A percentile compares a stretch with the other conserved stretches of the same genome.
Conservation (phyloP, 2,797 vertebrate species). For the Tamandua tetradactyla region DNA sequence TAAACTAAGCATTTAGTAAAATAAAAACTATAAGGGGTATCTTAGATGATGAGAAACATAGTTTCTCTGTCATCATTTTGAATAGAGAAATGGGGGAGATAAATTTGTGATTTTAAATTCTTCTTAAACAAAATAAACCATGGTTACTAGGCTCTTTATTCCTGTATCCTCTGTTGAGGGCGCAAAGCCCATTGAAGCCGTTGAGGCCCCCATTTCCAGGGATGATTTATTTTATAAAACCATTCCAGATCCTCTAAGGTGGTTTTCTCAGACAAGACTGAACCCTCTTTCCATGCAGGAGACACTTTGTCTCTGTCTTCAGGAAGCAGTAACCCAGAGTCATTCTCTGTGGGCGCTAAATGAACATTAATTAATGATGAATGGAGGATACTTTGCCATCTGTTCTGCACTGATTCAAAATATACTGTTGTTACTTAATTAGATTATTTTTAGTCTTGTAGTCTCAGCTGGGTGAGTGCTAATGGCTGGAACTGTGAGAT, state of each 20-base stretch:
- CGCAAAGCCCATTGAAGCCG: neutral
- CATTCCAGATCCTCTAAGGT: neutral
- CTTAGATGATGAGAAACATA: neutral
- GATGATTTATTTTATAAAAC: neutral
- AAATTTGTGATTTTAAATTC: neutral
- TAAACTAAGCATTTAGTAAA: neutral
- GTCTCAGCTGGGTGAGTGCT: constrained; percentile 57
- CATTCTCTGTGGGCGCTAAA: constrained; percentile 57
- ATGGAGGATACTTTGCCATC: constrained; percentile 63
- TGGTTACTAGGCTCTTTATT: neutral
- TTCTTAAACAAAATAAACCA: neutral
- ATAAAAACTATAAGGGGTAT: neutral
- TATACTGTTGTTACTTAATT: constrained; percentile 68
- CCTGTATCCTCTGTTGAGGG: neutral
- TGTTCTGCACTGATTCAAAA: constrained; percentile 68
- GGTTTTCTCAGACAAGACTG: neutral
- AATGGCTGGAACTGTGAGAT: constrained; percentile 49
- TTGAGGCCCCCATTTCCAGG: neutral
- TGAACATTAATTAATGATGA: constrained; percentile 75
- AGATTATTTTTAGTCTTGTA: constrained; percentile 73
- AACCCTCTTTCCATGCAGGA: neutral
- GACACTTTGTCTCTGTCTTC: neutral
- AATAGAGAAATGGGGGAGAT: neutral
- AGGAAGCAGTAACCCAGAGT: constrained; percentile 9
- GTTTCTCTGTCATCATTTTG: neutral